Conservation (phyloP, 2,113 vertebrate genomes). For the Osmerus eperlanus region DNA sequence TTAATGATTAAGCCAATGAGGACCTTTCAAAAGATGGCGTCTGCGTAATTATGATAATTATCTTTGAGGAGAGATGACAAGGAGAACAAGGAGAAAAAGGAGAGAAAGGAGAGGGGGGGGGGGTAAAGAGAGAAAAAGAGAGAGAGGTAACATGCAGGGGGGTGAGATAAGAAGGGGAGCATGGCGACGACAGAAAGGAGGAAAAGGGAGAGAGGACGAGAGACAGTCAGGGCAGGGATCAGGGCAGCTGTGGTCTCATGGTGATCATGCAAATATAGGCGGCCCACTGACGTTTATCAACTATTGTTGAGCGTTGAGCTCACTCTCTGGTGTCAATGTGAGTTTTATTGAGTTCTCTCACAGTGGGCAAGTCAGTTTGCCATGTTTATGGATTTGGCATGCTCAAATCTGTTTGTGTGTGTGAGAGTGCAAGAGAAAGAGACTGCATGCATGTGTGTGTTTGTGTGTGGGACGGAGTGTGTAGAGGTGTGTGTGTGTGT, state of each 20-base stretch:
- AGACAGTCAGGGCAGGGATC: conserved; percentile 9
- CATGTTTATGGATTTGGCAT: neutral
- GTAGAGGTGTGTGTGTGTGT: neutral
- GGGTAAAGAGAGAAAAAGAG: neutral
- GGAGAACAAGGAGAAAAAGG: conserved; percentile 8
- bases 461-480: conserved; percentile 5
- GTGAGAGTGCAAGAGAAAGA: neutral
- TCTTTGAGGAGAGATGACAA: conserved; percentile 45
- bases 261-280: no score
- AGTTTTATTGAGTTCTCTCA: neutral
- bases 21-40: conserved; percentile 43
- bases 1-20: conserved; percentile 30
- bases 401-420: neutral
- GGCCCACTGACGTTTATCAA: no score
- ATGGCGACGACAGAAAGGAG: neutral
- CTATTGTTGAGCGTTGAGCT: no score
- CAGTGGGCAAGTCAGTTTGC: neutral
- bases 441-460: conserved; percentile 11
- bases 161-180: neutral
- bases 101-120: neutral
- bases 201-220: neutral
- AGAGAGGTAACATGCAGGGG: neutral
- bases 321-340: neutral
- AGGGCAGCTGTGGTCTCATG: neutral
- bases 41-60: conserved; percentile 60